A percentile compares a stretch with the other conserved stretches of the same genome.
Evolutionary conservation across 2,113 vertebrate genomes (phyloP).

Genomic region (Cinclus cinclus): DNA sequence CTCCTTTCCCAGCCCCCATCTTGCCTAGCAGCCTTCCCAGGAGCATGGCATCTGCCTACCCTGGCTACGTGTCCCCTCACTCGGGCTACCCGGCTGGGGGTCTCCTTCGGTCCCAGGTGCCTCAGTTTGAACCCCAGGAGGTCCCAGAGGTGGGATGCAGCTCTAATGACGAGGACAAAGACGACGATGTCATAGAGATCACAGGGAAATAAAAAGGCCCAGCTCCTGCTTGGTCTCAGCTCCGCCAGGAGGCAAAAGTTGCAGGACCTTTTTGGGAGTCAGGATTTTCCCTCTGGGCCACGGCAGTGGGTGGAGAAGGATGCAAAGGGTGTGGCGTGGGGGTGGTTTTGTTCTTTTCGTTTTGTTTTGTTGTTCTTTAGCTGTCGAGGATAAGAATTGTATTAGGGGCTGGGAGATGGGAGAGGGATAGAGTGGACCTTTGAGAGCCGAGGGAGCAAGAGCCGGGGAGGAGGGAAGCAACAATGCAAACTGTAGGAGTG

Average conservation of each 20-base stretch:
- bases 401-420: conserved; percentile 47
- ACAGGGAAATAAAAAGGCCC: conserved; percentile 85
- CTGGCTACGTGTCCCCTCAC: conserved; percentile 83
- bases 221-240: conserved; percentile 28
- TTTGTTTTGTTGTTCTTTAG: conserved; percentile 55
- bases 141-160: conserved; percentile 88
- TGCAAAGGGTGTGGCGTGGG: conserved; percentile 44
- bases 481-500: conserved; percentile 51
- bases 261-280: conserved; percentile 65
- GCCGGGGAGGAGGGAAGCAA: conserved; percentile 39
- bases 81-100: conserved; percentile 86
- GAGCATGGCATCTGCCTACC: conserved; percentile 80
- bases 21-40: conserved; percentile 83
- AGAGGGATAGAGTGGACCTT: conserved; percentile 22
- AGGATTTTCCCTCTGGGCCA: conserved; percentile 59
- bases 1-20: conserved; percentile 79
- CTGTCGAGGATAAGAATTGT: conserved; percentile 63
- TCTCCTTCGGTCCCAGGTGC: conserved; percentile 87
- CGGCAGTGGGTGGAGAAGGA: conserved; percentile 52
- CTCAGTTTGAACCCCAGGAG: conserved; percentile 82
- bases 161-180: conserved; percentile 95
- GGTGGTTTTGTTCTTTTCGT: neutral
- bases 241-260: conserved; percentile 35
- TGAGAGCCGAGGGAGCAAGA: conserved; percentile 35
- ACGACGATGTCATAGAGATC: conserved; percentile 97